Evolutionary conservation across 2,797 vertebrate species (phyloP), one percentile per base, ranked within the genome.

Genomic region (Tiaroga cobitis): DNA sequence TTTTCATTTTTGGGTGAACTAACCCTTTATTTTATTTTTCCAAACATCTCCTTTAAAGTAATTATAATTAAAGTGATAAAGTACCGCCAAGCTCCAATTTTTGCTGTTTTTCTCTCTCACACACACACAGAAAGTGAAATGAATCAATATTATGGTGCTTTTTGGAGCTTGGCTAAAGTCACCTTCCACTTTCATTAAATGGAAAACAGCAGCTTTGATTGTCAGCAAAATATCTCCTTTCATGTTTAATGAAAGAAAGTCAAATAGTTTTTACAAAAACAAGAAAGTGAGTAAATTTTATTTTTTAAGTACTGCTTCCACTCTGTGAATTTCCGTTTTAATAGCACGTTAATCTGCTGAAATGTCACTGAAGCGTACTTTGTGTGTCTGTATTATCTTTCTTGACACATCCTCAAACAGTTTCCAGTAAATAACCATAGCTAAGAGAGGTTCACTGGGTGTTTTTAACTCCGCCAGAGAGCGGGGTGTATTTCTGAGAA

Each of bases 401-500:
- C 29, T 32, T 34, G 11, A 46, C 41, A 43, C 67, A 82, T 46
- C 18, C 9, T 24, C 4, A 0, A 8, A 72, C 2, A 46, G 39
- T 10, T 63, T 65, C 21, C 41, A 75, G 41, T 49, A 46, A 65
- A 82, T 34, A 51, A 29, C 26, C 29, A 10, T 34, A 34, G 19
- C 24, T 39, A 18, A 49, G 26, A 32, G 59, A 67, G 39, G 29
- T 51, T 13, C 15, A 75, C 19, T 24, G 43, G 34, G 24, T 39
- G 54, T 59, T 75, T 83, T 74, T 65, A 65, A 4, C 46, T 19
- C 26, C 0, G 16, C 29, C 26, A 11, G 24, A 75, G 16, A 6
- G n/a, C 16, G 21, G 15, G 29, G 24, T 29, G 51, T 49, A 8
- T 65, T 75, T 79, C 41, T 79, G 54, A 26, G 76, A 83, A 87